phyloP scores from a whole-genome alignment of 2,888 invertebrate species.

The Erebia palarica region DNA sequence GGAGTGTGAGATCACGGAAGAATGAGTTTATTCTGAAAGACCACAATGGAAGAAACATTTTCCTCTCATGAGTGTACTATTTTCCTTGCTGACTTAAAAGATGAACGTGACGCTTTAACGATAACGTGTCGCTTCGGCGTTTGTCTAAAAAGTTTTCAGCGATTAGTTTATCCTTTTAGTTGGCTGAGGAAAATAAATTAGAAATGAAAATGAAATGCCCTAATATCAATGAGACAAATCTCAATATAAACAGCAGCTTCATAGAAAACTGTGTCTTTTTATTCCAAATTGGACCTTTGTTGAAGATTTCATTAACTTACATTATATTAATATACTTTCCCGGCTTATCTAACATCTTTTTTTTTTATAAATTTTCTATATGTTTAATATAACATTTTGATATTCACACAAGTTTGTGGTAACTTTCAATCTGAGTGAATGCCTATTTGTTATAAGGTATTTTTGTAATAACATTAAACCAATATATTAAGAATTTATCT shows the following conservation, averaged over 20 bases:
- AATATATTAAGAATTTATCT: background rate
- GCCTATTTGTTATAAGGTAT: conserved; percentile 27
- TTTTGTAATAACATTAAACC: background rate
- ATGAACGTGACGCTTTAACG: too few relatives aligned
- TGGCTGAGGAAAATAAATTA: too few relatives aligned
- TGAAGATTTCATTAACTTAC: conserved; percentile 49
- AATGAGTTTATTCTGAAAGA: conserved; percentile 53
- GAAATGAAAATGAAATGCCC: conserved; percentile 51
- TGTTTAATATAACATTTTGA: conserved; percentile 54
- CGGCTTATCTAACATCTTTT: conserved; percentile 51
- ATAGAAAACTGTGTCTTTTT: conserved; percentile 47
- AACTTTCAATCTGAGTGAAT: conserved; percentile 42
- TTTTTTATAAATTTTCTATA: conserved; percentile 44
- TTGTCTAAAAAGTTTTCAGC: too few relatives aligned
- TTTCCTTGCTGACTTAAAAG: too few relatives aligned
- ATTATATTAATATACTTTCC: conserved; percentile 48
- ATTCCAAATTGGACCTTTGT: conserved; percentile 65
- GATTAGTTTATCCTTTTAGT: too few relatives aligned
- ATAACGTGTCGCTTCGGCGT: too few relatives aligned
- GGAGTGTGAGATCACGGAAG: conserved; percentile 68
- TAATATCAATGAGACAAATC: conserved; percentile 45
- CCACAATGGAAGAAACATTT: conserved; percentile 56
- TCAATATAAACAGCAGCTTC: conserved; percentile 47
- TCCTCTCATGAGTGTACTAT: conserved; percentile 25
- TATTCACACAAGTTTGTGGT: conserved; percentile 53